These are phyloP conservation scores for roundworm (Caenorhabditis elegans) DNA, from an alignment of 1,140 invertebrate species.

Conservation along the genomic window WBcel235 BX284606.5:10375501-10376000, in stretches of 20 bases:
- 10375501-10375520: constrained; percentile 47
- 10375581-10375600: not conserved
- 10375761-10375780: not conserved
- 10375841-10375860: constrained; percentile 62
- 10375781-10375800: not conserved
- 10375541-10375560: constrained; percentile 8
- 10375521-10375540: not conserved
- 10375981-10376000: too few species aligned
- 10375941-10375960: too few species aligned
- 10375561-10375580: not conserved
- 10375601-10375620: constrained; percentile 12
- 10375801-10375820: constrained; percentile 51
- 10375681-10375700: constrained; percentile 37
- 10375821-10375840: constrained; percentile 63
- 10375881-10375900: constrained; percentile 61
- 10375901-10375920: constrained; percentile 50
- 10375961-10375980: too few species aligned
- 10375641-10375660: constrained; percentile 28
- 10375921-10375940: too few species aligned
- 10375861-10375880: constrained; percentile 52
- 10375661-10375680: constrained; percentile 46
- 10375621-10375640: constrained; percentile 1
- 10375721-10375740: constrained; percentile 48
- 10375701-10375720: constrained; percentile 50
- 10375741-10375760: not conserved